Base-by-base conservation (phyloP, 2,888 invertebrate genomes). In the Epirrhoe tristata region DNA sequence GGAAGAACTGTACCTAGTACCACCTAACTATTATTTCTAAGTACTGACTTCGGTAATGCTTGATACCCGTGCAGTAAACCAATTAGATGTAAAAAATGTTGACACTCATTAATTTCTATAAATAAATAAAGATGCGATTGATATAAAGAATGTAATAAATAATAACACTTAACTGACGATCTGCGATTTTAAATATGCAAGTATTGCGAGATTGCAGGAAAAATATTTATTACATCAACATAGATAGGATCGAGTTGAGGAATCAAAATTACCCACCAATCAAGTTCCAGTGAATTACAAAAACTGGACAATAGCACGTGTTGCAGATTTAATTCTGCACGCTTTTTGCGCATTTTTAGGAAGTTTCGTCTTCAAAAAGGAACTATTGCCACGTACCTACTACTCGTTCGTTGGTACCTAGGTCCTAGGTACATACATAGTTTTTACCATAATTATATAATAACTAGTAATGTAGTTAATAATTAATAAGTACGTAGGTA, bases 121-220 rank as follows among this genome's bases (percentile, higher is more conserved):
- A n/a, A 58, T 39, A 0, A 31, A 46, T 53, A 50, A 0, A n/a
- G 17, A 58, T 53, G 52, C 43, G 34, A 53, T 58, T n/a, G 50
- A 3, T 54, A 53, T 43, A 8, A 66, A 58, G 58, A 58, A 66
- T 66, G 50, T 50, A 12, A n/a, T 66, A 66, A 24, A 3, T 24
- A 24, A 66, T 66, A n/a, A 48, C 14, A 14, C 32, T 56, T 48
- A 32, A 58, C 58, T 48, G 66, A 14, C 53, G 61, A 58, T 61
- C 61, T 55, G 51, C 17, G 65, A 24, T 48, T 39, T 16, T 46
- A 5, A 36, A 39, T 59, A 61, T 54, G 58, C 54, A 66, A 58
- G 58, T 7, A 50, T 51, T 48, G 17, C 60, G 39, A 50, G 10
- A 52, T 24, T 32, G 31, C 58, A 39, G 65, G n/a, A 60, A 50